These are phyloP conservation scores for Pyrrhosoma nymphula DNA, from an alignment of 2,888 invertebrate species.

Conservation along the genomic window DNA sequence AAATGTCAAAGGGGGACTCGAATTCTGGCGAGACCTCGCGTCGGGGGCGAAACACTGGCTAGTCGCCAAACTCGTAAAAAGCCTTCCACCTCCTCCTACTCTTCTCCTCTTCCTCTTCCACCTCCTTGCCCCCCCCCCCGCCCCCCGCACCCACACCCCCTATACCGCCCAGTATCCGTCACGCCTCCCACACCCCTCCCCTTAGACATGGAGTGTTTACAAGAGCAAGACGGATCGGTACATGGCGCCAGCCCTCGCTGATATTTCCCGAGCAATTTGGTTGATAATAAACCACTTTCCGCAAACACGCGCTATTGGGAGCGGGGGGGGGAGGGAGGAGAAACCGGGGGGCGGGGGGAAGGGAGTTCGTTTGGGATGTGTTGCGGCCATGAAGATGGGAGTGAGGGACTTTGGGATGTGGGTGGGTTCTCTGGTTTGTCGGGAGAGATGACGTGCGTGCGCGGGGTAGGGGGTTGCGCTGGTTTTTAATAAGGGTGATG, in stretches of 20 bases:
- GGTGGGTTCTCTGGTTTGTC: too few species aligned
- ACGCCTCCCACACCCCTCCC: not conserved
- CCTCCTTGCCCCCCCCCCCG: not conserved
- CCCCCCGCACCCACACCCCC: not conserved
- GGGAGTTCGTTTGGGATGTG: not conserved
- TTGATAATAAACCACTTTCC: conserved; percentile 67
- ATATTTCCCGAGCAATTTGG: conserved; percentile 65
- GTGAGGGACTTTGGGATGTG: too few species aligned
- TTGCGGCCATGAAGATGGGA: not conserved
- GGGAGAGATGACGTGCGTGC: too few species aligned
- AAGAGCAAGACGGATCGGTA: conserved; percentile 65
- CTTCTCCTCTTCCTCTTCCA: not conserved
- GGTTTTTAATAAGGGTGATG: conserved; percentile 36
- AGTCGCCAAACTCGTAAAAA: conserved; percentile 67
- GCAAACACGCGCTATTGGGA: conserved; percentile 27
- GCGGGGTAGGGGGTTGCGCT: not conserved
- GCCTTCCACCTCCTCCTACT: not conserved
- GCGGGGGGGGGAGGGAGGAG: not conserved
- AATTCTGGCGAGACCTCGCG: conserved; percentile 65
- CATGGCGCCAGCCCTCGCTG: conserved; percentile 63
- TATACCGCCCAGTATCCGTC: not conserved
- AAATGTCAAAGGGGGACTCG: conserved; percentile 62
- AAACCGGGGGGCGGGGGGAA: too few species aligned
- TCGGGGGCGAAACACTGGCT: conserved; percentile 61
- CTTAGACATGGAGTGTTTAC: conserved; percentile 63